These are phyloP conservation scores for Diadophis punctatus DNA, from an alignment of 2,113 vertebrate species.

Conservation along the genomic window DNA sequence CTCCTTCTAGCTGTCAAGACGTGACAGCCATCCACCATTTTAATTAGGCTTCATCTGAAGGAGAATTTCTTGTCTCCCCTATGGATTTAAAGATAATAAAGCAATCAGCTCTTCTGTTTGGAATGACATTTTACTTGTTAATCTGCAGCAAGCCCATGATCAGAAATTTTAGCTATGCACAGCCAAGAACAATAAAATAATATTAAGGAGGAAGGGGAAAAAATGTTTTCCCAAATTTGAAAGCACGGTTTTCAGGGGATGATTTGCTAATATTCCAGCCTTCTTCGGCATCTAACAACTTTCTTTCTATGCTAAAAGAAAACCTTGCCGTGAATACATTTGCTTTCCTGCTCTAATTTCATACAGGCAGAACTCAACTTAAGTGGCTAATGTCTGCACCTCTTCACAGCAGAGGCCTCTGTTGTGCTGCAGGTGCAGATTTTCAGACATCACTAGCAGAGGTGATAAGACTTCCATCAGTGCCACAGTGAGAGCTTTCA, in stretches of 20 bases:
- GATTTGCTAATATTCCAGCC: not conserved
- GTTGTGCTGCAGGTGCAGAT: not conserved
- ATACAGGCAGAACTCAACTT: not conserved
- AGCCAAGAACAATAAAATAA: not conserved
- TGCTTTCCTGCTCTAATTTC: not conserved
- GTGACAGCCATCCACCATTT: not conserved
- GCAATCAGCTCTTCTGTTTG: not conserved
- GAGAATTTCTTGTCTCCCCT: not conserved
- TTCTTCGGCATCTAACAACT: not conserved
- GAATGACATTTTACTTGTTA: constrained; percentile 11
- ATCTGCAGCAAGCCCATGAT: not conserved
- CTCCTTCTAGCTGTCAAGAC: not conserved
- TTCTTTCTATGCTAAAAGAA: not conserved
- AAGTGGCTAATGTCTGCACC: not conserved
- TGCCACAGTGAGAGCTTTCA: constrained; percentile 3
- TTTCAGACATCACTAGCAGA: not conserved
- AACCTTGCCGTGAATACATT: not conserved
- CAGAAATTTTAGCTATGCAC: not conserved
- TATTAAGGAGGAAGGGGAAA: constrained; percentile 1
- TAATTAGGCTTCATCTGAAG: constrained; percentile 19
- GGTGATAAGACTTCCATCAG: not conserved
- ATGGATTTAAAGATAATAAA: constrained; percentile 19
- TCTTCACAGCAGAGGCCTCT: not conserved
- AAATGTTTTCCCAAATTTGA: not conserved
- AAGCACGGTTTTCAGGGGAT: constrained; percentile 4